Evolutionary conservation across 2,113 vertebrate genomes (phyloP), one percentile per base, ranked within the genome.

Genomic region (Dipodomys spectabilis): DNA sequence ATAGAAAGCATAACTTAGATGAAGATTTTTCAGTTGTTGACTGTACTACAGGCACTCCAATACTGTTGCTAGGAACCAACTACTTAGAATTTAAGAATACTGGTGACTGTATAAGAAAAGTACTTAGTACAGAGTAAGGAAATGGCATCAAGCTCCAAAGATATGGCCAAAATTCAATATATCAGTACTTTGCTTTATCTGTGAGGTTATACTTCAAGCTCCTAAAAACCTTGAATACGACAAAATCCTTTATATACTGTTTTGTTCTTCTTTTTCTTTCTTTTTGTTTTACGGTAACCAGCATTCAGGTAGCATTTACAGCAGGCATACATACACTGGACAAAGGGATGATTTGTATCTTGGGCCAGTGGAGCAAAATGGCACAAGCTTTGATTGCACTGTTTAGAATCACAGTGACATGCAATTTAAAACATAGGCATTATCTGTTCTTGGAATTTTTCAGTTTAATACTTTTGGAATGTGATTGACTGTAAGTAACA

Each of bases 1-100:
- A 95, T 85, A 97, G 92, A 93, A 89, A 94, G 69, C 69, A 28
- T 91, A 93, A 81, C 49, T 95, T 85, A 69, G 80, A 95, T 62
- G 64, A 69, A 85, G 65, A 81, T 87, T 82, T 94, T 79, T 95
- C 80, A 90, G 75, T 89, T 68, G 81, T 68, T 81, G 57, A 68
- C 5, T 86, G n/a, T 79, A 77, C 78, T 91, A 64, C 27, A 68
- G 74, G 65, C 35, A 39, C 57, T 73, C 20, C 30, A 57, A 57
- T 71, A 85, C 71, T 62, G 27, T 73, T 84, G 32, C 65, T 83
- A n/a, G 23, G 13, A 78, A 73, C n/a, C 71, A 68, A 32, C 9
- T 39, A 67, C 75, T 81, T 83, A 69, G 88, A 86, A 65, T 71
- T 88, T n/a, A 72, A 81, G 53, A 86, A 81, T 89, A 22, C 23